Evolutionary conservation across 2,888 invertebrate genomes (phyloP), one percentile per base, ranked within the genome.

Genomic region (Agriopis aurantiaria): DNA sequence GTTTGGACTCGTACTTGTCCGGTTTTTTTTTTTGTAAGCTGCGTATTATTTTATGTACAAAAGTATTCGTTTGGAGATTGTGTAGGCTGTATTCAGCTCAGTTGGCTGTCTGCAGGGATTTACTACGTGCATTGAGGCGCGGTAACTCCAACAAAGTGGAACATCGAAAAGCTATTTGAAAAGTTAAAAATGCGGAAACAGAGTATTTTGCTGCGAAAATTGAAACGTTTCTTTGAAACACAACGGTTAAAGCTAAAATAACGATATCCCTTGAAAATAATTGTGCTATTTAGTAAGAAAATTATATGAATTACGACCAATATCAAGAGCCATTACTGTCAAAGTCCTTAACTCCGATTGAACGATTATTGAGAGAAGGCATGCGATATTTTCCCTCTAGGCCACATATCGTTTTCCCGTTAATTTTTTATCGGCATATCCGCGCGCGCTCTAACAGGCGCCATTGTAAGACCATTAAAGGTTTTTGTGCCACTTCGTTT

Each of bases 131-230:
- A 81, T 73, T 74, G 78, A 78, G 74, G 77, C 82, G 82, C 71
- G 75, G 72, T 79, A 82, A 80, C 82, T 75, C 78, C 75, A 71
- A 79, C 81, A 82, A 83, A 87, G 83, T 85, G 84, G 83, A 85
- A 88, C 88, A 88, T 84, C 79, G 85, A 82, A 88, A 85, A 82
- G 87, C 87, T 85, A 86, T 88, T 86, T 85, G 83, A 82, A 82
- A 82, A 83, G 82, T 84, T 84, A 82, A 86, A 86, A 85, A 83
- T 74, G 78, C 80, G 80, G 80, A 83, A 85, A 82, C 78, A 71
- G 75, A 79, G 70, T 77, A 76, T 76, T 81, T 69, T 70, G 61
- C 75, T 67, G 72, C 66, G 69, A 67, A 75, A 79, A 77, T 73
- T 76, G 69, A 75, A 81, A 72, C 65, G 70, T 78, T 73, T 69